These are phyloP conservation scores for Drosophila bipectinata DNA, from an alignment of 1,140 invertebrate species.

Conservation along the genomic window DNA sequence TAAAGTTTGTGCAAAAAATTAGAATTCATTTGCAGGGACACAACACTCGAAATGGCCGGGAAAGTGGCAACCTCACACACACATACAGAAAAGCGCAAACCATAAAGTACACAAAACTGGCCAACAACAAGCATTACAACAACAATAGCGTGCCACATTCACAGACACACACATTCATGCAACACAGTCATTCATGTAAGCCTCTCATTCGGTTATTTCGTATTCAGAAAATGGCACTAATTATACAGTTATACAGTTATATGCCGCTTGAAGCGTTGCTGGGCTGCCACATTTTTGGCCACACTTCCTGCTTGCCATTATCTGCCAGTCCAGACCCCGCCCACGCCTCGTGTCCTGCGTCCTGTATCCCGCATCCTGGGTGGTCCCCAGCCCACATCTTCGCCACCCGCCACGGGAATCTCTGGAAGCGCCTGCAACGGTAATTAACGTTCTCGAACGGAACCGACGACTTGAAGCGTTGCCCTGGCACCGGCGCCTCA, in stretches of 20 bases:
- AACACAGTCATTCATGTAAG: conserved; percentile 49
- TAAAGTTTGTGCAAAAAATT: conserved; percentile 74
- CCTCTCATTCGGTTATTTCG: conserved; percentile 71
- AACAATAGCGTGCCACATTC: background rate
- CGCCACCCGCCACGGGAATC: conserved; percentile 1
- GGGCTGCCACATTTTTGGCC: conserved; percentile 63
- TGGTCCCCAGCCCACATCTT: conserved; percentile 12
- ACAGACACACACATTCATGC: background rate
- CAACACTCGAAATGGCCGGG: conserved; percentile 54
- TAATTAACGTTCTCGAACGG: conserved; percentile 81
- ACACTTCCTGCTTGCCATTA: conserved; percentile 68
- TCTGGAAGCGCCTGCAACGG: conserved; percentile 50
- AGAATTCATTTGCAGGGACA: conserved; percentile 73
- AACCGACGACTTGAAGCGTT: conserved; percentile 75
- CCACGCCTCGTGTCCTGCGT: background rate
- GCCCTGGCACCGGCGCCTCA: conserved; percentile 31
- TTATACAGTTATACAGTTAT: conserved; percentile 76
- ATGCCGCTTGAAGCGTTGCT: conserved; percentile 38
- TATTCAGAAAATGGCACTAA: conserved; percentile 76
- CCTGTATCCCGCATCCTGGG: conserved; percentile 21
- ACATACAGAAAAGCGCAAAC: background rate
- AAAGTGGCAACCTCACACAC: conserved; percentile 24
- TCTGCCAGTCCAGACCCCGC: conserved; percentile 23
- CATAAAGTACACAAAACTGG: conserved; percentile 51
- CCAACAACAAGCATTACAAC: conserved; percentile 43